These are phyloP conservation scores for Neodontobutis hainanensis DNA, from an alignment of 2,113 vertebrate genomes.

Conservation along the genomic window DNA sequence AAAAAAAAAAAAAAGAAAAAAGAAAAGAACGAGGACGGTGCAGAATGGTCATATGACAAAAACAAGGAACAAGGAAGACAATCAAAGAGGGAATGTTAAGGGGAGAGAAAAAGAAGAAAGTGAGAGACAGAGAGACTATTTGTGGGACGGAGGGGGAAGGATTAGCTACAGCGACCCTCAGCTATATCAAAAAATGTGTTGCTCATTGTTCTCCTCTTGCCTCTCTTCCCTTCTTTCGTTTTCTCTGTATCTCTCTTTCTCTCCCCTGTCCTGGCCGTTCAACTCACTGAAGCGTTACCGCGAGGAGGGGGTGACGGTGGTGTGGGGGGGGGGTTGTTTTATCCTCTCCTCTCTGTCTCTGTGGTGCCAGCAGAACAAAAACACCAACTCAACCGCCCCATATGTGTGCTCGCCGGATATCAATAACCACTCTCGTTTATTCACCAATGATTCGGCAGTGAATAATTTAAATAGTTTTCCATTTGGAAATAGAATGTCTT, in stretches of 20 bases:
- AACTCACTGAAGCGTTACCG: conserved; percentile 81
- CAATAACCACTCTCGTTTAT: conserved; percentile 75
- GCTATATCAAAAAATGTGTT: conserved; percentile 84
- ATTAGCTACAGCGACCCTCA: conserved; percentile 80
- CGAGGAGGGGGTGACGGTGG: conserved; percentile 60
- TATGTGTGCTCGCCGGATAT: conserved; percentile 59
- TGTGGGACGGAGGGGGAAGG: conserved; percentile 77
- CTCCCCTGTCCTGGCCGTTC: conserved; percentile 72
- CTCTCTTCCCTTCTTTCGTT: conserved; percentile 47
- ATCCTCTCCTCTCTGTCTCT: conserved; percentile 76
- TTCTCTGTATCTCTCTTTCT: conserved; percentile 55
- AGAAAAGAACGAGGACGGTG: conserved; percentile 48
- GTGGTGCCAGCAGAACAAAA: conserved; percentile 75
- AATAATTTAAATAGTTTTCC: conserved; percentile 77
- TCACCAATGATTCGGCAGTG: conserved; percentile 74
- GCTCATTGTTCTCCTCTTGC: conserved; percentile 80
- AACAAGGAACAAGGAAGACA: conserved; percentile 64
- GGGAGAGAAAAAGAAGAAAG: conserved; percentile 58
- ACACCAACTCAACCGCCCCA: conserved; percentile 70
- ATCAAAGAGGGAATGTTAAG: conserved; percentile 68
- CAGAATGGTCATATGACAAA: conserved; percentile 49
- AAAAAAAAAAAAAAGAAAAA: conserved; percentile 33
- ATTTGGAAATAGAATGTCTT: conserved; percentile 75
- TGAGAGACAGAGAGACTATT: conserved; percentile 70
- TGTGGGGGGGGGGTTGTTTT: conserved; percentile 72